phyloP scores from a whole-genome alignment of 2,113 vertebrate species.

The Rhinolophus ferrumequinum region DNA sequence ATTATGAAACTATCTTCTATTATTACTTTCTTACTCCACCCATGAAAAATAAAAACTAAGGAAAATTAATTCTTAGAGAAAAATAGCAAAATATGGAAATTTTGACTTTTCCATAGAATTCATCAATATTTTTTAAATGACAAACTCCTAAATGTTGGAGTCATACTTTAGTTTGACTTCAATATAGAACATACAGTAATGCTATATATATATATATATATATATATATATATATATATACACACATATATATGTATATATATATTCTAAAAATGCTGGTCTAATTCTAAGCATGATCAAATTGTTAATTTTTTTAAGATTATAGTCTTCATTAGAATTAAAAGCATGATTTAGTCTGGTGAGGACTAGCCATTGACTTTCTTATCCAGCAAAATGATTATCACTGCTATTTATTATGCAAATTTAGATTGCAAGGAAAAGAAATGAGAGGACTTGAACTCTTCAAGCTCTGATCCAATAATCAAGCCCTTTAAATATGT shows the following conservation, averaged over 20 bases:
- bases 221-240: too few relatives aligned
- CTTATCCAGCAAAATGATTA: neutral
- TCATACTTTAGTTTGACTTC: neutral
- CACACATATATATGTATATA: neutral
- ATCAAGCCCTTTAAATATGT: neutral
- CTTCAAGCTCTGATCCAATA: neutral
- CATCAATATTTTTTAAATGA: neutral
- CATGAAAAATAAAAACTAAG: neutral
- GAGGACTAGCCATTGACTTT: neutral
- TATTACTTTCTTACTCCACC: conserved; percentile 1
- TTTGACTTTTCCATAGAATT: neutral
- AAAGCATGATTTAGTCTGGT: conserved; percentile 7
- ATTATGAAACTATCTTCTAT: neutral
- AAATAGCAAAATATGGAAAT: neutral
- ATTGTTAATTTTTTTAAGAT: conserved; percentile 2
- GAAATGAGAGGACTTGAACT: neutral
- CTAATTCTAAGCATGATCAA: conserved; percentile 18
- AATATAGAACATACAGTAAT: neutral
- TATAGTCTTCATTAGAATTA: conserved; percentile 8
- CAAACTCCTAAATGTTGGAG: neutral
- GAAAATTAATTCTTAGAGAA: conserved; percentile 15
- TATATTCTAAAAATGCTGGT: neutral
- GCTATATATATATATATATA: neutral
- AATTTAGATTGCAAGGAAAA: neutral
- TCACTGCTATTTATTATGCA: neutral